Conservation (phyloP, 1,140 invertebrate genomes). For the Drosophila murphyi region DNA sequence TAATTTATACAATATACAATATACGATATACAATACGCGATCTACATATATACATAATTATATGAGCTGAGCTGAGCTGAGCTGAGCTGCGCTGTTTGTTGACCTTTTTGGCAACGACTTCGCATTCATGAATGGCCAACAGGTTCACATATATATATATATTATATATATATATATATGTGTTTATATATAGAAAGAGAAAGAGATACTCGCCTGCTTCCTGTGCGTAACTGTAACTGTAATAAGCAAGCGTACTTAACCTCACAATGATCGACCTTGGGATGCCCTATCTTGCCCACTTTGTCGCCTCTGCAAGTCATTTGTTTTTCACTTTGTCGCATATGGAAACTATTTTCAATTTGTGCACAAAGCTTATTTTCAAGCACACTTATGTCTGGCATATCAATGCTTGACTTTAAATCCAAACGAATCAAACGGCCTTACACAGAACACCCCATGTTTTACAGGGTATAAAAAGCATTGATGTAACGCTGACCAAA, state of each 20-base stretch:
- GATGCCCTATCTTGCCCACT: background rate
- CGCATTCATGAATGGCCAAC: slow-evolving; percentile 41
- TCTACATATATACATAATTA: background rate
- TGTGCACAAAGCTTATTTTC: background rate
- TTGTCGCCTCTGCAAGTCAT: too few species aligned
- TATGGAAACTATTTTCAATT: too few species aligned
- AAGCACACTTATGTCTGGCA: background rate
- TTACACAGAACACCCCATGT: too few species aligned
- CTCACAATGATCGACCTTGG: background rate
- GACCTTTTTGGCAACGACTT: slow-evolving; percentile 28
- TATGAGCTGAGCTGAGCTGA: slow-evolving; percentile 6
- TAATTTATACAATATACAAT: slow-evolving; percentile 17
- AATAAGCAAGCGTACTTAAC: background rate
- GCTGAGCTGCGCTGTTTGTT: slow-evolving; percentile 35
- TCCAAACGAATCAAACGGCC: too few species aligned
- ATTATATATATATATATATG: too few species aligned
- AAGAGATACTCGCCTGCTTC: slow-evolving; percentile 23
- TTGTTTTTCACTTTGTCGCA: too few species aligned
- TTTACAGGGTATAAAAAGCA: slow-evolving; percentile 14
- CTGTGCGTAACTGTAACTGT: slow-evolving; percentile 38
- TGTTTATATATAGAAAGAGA: background rate
- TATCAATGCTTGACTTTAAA: background rate
- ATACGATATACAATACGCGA: background rate
- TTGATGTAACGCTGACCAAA: slow-evolving; percentile 16
- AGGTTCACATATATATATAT: background rate